These are phyloP conservation scores for Conus betulinus DNA, from an alignment of 1,140 invertebrate genomes.

Conservation along the genomic window DNA sequence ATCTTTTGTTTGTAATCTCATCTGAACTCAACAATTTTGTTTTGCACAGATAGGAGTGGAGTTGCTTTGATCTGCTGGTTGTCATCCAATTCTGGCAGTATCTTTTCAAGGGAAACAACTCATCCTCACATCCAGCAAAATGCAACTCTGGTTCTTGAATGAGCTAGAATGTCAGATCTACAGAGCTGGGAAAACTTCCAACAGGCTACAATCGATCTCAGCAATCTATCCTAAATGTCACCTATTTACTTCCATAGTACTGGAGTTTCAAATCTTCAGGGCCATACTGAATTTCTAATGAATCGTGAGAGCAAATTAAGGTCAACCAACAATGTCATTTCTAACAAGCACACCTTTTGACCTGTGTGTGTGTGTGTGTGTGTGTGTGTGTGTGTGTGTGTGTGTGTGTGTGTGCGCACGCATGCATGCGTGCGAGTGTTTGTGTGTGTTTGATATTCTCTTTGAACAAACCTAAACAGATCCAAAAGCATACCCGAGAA, in stretches of 20 bases:
- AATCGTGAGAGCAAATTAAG: background rate
- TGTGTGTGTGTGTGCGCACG: background rate
- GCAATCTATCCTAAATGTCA: background rate
- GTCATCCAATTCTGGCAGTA: too few species aligned
- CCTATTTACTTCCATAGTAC: background rate
- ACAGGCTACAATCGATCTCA: background rate
- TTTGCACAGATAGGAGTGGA: too few species aligned
- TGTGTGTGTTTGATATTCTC: too few species aligned
- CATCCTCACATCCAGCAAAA: too few species aligned
- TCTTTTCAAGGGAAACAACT: too few species aligned
- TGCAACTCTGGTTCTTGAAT: too few species aligned
- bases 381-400: slow-evolving; percentile 6
- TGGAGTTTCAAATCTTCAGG: background rate
- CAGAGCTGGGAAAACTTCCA: background rate
- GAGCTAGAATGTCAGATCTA: background rate
- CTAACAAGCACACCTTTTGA: background rate
- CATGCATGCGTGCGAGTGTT: background rate
- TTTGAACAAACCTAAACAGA: background rate
- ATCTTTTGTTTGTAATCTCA: too few species aligned
- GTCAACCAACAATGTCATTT: background rate
- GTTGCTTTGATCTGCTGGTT: too few species aligned
- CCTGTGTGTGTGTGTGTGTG: slow-evolving; percentile 11
- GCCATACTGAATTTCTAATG: background rate
- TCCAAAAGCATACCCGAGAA: background rate
- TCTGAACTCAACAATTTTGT: too few species aligned